These are phyloP conservation scores for Porites lutea DNA, from an alignment of 64 coral and sea anemone genomes.

Conservation along the genomic window DNA sequence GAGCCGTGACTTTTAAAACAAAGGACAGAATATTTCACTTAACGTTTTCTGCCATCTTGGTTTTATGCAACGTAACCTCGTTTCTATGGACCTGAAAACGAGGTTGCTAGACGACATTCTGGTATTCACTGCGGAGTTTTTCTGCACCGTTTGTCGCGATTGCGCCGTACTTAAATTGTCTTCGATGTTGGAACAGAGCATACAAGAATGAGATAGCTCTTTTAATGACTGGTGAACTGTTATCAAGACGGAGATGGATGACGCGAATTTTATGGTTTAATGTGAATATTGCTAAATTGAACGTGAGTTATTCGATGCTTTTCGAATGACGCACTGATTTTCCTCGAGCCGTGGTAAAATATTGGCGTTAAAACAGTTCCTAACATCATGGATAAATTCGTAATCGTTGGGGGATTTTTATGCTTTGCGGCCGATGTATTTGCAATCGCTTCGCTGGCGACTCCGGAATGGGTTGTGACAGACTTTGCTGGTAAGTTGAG, in stretches of 20 bases:
- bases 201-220: background rate
- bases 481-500: slow-evolving; percentile 81
- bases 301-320: background rate
- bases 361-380: background rate
- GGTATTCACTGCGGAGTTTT: background rate
- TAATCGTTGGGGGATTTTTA: slow-evolving; percentile 83
- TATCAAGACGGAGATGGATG: background rate
- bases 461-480: slow-evolving; percentile 88
- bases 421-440: slow-evolving; percentile 90
- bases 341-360: background rate
- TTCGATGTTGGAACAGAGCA: background rate
- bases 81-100: slow-evolving; percentile 7
- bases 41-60: slow-evolving; percentile 6
- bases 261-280: background rate
- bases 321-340: background rate
- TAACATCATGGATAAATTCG: slow-evolving; percentile 85
- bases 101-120: background rate
- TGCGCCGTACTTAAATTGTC: background rate
- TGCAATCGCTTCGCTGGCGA: slow-evolving; percentile 85
- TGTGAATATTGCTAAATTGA: slow-evolving; percentile 10
- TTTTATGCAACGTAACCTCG: background rate
- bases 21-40: background rate
- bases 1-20: too few species aligned
- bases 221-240: background rate
- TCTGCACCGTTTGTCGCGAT: background rate